These are phyloP conservation scores for Sinopyrophorus schimmeli DNA, from an alignment of 2,888 invertebrate species.

Conservation along the genomic window DNA sequence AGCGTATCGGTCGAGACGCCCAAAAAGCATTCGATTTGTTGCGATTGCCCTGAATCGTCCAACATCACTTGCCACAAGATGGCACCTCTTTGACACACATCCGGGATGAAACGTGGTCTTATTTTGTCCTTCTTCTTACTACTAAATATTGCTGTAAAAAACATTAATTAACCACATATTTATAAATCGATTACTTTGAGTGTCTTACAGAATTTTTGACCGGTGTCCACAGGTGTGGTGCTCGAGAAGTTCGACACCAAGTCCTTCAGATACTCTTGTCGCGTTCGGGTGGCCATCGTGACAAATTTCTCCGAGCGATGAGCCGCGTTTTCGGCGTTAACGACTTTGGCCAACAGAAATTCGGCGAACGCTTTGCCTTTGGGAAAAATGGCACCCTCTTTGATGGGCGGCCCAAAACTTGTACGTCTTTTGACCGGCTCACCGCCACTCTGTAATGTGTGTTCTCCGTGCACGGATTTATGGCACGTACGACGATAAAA, in stretches of 20 bases:
- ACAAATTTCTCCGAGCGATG: slow-evolving; percentile 96
- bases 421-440: slow-evolving; percentile 86
- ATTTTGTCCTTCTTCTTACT: slow-evolving; percentile 78
- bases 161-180: slow-evolving; percentile 43
- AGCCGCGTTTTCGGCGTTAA: slow-evolving; percentile 96
- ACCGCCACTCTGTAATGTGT: slow-evolving; percentile 75
- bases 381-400: slow-evolving; percentile 81
- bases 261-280: slow-evolving; percentile 95
- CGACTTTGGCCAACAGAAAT: slow-evolving; percentile 91
- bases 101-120: slow-evolving; percentile 73
- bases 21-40: slow-evolving; percentile 74
- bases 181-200: too few species aligned
- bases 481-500: slow-evolving; percentile 87
- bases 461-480: slow-evolving; percentile 89
- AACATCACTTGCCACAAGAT: slow-evolving; percentile 81
- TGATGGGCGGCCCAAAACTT: slow-evolving; percentile 93
- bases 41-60: slow-evolving; percentile 69
- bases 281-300: slow-evolving; percentile 93
- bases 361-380: slow-evolving; percentile 95
- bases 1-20: slow-evolving; percentile 87
- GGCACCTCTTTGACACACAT: slow-evolving; percentile 74
- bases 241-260: slow-evolving; percentile 83
- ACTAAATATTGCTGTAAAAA: slow-evolving; percentile 62
- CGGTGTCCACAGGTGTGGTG: slow-evolving; percentile 78
- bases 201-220: slow-evolving; percentile 88